These are phyloP conservation scores for Centropus bengalensis DNA, from an alignment of 2,113 vertebrate species.

Conservation along the genomic window DNA sequence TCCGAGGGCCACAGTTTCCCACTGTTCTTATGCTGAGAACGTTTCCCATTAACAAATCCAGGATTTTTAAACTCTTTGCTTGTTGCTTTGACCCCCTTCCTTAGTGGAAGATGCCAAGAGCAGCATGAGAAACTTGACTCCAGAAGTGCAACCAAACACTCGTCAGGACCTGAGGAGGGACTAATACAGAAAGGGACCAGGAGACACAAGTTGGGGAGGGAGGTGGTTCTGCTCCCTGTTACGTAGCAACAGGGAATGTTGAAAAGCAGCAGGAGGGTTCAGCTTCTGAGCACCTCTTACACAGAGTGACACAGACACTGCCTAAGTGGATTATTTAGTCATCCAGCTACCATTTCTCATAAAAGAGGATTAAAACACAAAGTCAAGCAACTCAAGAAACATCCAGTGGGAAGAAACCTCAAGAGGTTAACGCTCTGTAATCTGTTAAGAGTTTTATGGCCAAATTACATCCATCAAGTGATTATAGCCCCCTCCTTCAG, in stretches of 20 bases:
- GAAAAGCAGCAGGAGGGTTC: neutral
- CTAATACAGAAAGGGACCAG: neutral
- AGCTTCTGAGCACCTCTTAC: neutral
- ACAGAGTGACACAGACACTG: neutral
- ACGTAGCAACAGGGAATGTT: neutral
- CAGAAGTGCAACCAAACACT: neutral
- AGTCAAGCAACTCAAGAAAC: constrained; percentile 1
- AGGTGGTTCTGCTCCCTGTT: neutral
- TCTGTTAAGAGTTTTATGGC: neutral
- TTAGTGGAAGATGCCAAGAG: neutral
- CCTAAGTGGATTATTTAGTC: constrained; percentile 38
- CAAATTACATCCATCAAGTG: neutral
- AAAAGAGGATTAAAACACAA: constrained; percentile 42
- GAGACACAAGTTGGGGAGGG: neutral
- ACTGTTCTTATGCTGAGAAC: neutral
- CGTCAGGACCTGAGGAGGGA: neutral
- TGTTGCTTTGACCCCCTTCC: neutral
- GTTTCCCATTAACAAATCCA: neutral
- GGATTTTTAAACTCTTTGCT: neutral
- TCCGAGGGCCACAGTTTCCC: neutral
- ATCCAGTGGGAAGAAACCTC: neutral
- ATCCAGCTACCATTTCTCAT: constrained; percentile 28
- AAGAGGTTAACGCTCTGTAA: neutral
- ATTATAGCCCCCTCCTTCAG: neutral
- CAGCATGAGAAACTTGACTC: neutral